Evolutionary conservation across 1,140 invertebrate species (phyloP), one percentile per base, ranked within the genome.

Genomic region (Drosophila tropicalis): DNA sequence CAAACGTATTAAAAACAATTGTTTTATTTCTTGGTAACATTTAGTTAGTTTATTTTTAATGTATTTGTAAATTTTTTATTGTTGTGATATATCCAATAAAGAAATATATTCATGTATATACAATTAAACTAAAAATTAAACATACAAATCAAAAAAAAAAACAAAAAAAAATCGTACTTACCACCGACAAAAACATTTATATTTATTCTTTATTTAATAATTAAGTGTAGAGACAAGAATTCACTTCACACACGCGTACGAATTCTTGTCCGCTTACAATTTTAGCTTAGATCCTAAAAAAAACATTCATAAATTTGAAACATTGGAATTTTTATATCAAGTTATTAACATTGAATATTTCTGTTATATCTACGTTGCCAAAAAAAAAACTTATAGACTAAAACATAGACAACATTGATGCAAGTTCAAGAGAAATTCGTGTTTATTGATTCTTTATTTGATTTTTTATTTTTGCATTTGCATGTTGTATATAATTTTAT

Each of bases 21-120:
- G 15, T 40, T 25, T 12, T 22, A 22, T 51, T 51, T 51, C 2
- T 51, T 51, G 44, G 17, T 51, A 51, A 51, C 44, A 51, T 51
- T 51, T 51, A 51, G 44, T 51, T 51, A 51, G 44, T 51, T 51
- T 51, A 51, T 51, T 51, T 29, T 51, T 22, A 51, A 51, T 51
- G 44, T 51, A 51, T 51, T 22, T 69, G 70, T 41, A 63, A 39
- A 58, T 72, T 58, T 47, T 57, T 51, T 69, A 15, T 64, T 62
- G 40, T 67, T 68, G 44, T 58, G 54, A 58, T 72, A 67, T 68
- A 72, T 63, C 15, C 44, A 22, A 51, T 51, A 19, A 51, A 51
- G 44, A 51, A 51, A 51, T 17, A 51, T 51, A 47, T 19, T 3
- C 29, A 29, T 44, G 15, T 47, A 47, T 17, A 51, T 39, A 39